phyloP scores from a whole-genome alignment of 2,797 vertebrate genomes.

The Tadarida brasiliensis region DNA sequence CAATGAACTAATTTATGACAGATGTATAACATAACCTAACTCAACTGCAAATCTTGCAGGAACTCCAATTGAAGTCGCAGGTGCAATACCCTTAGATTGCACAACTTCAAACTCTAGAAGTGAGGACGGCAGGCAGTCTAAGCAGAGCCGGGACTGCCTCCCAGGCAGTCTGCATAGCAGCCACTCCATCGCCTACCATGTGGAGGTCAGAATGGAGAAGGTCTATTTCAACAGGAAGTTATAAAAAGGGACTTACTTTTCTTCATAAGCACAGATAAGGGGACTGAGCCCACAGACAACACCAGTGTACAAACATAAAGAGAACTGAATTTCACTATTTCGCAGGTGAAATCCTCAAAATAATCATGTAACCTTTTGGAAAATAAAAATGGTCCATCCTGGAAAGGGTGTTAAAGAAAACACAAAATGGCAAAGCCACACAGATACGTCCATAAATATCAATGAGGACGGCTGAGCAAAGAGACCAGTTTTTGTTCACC shows the following conservation, averaged over 20 bases:
- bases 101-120: background rate
- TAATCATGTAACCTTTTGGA: constrained; percentile 23
- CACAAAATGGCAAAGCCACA: constrained; percentile 80
- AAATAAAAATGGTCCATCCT: constrained; percentile 59
- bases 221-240: background rate
- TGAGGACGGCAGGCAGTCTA: constrained; percentile 24
- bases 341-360: constrained; percentile 48
- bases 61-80: background rate
- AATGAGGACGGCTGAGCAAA: constrained; percentile 65
- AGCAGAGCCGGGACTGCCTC: background rate
- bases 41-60: background rate
- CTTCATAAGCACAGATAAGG: constrained; percentile 2
- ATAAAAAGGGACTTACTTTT: background rate
- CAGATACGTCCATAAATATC: constrained; percentile 59
- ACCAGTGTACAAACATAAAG: constrained; percentile 55
- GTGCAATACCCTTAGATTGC: background rate
- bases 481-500: constrained; percentile 72
- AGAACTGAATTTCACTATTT: constrained; percentile 32
- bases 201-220: background rate
- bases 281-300: constrained; percentile 61
- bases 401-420: constrained; percentile 65
- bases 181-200: background rate
- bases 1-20: constrained; percentile 8
- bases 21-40: background rate
- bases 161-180: background rate